A percentile compares a stretch with the other conserved stretches of the same genome.
Evolutionary conservation across 2,113 vertebrate species (phyloP).

Genomic region (Psammodynastes pulverulentus): DNA sequence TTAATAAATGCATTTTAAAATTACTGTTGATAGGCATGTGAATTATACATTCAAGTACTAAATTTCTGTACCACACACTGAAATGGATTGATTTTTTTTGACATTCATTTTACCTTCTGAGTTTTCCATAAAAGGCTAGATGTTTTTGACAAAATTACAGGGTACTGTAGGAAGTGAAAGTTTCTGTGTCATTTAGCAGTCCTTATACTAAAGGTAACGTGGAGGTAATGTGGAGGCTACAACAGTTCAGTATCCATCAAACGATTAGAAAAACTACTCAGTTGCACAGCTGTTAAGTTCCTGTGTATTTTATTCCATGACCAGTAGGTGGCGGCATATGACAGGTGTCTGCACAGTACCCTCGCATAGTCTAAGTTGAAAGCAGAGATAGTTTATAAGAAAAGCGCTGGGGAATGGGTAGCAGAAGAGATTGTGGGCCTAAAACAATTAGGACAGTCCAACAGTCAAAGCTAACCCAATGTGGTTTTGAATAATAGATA

Average conservation of each 20-base stretch:
- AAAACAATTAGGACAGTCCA: neutral
- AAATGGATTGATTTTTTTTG: neutral
- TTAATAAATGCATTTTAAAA: neutral
- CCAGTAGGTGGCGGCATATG: conserved; percentile 9
- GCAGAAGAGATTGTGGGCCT: neutral
- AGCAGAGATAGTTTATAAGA: neutral
- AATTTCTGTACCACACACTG: neutral
- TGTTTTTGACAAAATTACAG: neutral
- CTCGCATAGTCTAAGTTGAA: neutral
- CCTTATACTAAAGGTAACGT: neutral
- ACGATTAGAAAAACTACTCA: neutral
- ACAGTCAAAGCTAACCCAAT: neutral
- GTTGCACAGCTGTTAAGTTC: neutral
- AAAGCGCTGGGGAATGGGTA: neutral
- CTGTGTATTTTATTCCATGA: neutral
- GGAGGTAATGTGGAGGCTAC: neutral
- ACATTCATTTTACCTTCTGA: neutral
- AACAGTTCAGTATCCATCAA: neutral
- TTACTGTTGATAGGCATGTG: neutral
- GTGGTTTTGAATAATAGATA: neutral
- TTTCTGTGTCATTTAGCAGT: neutral
- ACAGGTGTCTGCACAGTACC: neutral
- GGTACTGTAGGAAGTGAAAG: neutral
- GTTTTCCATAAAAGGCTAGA: neutral
- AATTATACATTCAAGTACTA: neutral